Percentiles rank a stretch among this genome's conserved stretches.
These are phyloP conservation scores for Mizuhopecten yessoensis DNA, from an alignment of 1,140 invertebrate genomes.

Conservation along the genomic window DNA sequence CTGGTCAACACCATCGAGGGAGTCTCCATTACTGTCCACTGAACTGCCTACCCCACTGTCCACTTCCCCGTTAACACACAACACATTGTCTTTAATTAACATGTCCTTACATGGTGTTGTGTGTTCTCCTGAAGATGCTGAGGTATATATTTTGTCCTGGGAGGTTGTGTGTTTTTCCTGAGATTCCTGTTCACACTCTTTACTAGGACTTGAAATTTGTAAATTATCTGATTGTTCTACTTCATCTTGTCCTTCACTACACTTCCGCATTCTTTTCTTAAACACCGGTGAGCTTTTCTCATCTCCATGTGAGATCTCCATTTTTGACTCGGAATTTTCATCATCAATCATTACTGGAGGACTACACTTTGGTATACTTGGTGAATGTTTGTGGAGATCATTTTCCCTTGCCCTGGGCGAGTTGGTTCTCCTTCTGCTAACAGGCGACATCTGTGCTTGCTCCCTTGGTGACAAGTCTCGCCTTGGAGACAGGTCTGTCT, in stretches of 20 bases:
- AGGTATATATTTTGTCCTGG: conserved; percentile 14
- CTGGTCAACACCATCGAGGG: conserved; percentile 77
- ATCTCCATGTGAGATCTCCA: neutral
- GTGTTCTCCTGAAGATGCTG: conserved; percentile 43
- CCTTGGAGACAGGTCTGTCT: neutral
- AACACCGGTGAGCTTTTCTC: neutral
- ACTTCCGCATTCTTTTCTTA: neutral
- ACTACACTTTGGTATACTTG: neutral
- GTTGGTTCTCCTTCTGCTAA: neutral
- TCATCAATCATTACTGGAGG: neutral
- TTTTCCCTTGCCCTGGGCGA: neutral
- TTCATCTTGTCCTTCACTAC: conserved; percentile 25
- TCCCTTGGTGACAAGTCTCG: neutral
- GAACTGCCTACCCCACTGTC: conserved; percentile 79
- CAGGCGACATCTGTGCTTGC: neutral
- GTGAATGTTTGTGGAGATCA: neutral
- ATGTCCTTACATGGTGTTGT: conserved; percentile 45
- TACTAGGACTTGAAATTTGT: neutral
- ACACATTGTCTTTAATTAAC: conserved; percentile 19
- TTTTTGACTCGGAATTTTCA: neutral
- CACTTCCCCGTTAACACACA: conserved; percentile 55
- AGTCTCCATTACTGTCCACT: conserved; percentile 79
- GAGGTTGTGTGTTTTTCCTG: neutral
- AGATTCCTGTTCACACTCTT: neutral
- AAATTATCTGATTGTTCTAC: neutral